Evolutionary conservation across 1,140 invertebrate genomes (phyloP).

Genomic region (Pectinophora gossypiella): DNA sequence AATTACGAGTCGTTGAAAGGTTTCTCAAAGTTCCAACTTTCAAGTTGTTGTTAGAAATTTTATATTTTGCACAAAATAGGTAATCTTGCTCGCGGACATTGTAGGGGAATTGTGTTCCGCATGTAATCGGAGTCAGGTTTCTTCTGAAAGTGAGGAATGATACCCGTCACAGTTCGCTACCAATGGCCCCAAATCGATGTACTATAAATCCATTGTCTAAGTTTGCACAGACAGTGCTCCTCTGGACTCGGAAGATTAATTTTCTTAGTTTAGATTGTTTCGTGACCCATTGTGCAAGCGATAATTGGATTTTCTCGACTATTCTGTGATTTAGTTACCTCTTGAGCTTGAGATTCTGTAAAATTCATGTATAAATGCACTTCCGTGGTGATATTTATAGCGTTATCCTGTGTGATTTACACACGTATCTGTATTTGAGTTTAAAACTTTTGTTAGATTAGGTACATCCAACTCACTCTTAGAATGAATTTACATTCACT

Average conservation of each 20-base stretch:
- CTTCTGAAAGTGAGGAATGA: conserved; percentile 9
- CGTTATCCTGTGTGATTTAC: too few relatives aligned
- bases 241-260: conserved; percentile 73
- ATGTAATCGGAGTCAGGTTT: conserved; percentile 1
- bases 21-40: too few relatives aligned
- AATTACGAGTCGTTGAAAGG: background rate
- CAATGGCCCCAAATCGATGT: conserved; percentile 68
- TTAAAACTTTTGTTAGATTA: too few relatives aligned
- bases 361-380: too few relatives aligned
- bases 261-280: conserved; percentile 75
- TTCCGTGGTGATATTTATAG: too few relatives aligned
- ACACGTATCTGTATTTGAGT: too few relatives aligned
- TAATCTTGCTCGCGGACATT: background rate
- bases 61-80: too few relatives aligned
- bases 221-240: conserved; percentile 67
- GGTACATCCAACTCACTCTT: too few relatives aligned
- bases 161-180: conserved; percentile 38
- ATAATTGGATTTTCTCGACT: conserved; percentile 72
- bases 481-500: too few relatives aligned
- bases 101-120: background rate
- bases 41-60: too few relatives aligned
- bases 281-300: conserved; percentile 69
- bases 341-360: conserved; percentile 36
- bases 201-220: conserved; percentile 72
- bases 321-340: conserved; percentile 66